These are phyloP conservation scores for Euzetes globulus DNA, from an alignment of 2,888 invertebrate genomes.

Conservation along the genomic window DNA sequence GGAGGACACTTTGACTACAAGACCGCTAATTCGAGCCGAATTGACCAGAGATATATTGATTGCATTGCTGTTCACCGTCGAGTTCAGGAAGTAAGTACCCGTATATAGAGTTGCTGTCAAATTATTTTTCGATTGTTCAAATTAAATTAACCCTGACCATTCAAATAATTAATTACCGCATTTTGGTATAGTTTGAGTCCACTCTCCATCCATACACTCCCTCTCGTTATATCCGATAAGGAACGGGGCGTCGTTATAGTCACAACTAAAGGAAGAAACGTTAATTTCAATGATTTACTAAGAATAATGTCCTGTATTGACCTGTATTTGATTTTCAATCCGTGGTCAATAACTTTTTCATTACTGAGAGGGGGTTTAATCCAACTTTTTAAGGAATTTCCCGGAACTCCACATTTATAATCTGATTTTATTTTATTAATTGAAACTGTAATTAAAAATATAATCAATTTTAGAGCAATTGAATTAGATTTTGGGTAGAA, in stretches of 20 bases:
- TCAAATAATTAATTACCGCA: background rate
- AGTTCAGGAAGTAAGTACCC: background rate
- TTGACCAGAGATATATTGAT: background rate
- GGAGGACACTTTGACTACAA: conserved; percentile 9
- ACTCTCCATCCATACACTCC: background rate
- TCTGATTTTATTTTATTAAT: background rate
- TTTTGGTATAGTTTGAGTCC: conserved; percentile 8
- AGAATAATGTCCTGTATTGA: too few relatives aligned
- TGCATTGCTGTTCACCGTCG: background rate
- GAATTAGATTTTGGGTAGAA: too few relatives aligned
- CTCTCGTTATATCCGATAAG: background rate
- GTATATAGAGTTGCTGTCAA: conserved; percentile 24
- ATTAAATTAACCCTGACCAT: background rate
- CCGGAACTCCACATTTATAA: conserved; percentile 13
- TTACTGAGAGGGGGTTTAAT: background rate
- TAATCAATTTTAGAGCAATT: background rate
- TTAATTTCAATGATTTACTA: background rate
- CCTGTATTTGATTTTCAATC: conserved; percentile 11
- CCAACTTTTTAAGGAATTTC: background rate
- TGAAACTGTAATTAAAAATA: background rate
- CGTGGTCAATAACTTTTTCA: conserved; percentile 5
- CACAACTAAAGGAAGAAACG: background rate
- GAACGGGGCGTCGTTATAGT: conserved; percentile 19
- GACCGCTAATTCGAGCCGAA: background rate
- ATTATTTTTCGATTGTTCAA: background rate